A percentile compares a stretch with the other conserved stretches of the same genome.
These are phyloP conservation scores for Pectinophora gossypiella DNA, from an alignment of 1,140 invertebrate species.

Conservation along the genomic window DNA sequence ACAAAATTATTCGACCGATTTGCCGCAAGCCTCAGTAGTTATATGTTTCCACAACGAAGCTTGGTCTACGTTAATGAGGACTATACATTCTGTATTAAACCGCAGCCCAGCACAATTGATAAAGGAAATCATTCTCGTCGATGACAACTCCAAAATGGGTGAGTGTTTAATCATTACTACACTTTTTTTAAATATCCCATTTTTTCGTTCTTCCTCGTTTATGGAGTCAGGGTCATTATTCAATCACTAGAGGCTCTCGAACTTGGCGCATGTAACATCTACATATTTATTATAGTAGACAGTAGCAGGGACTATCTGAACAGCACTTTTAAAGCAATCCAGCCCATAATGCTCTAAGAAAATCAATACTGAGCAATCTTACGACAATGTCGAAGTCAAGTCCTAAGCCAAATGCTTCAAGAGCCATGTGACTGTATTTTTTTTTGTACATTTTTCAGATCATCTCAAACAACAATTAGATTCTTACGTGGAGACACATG, in stretches of 20 bases:
- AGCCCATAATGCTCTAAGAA: no score
- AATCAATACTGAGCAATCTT: no score
- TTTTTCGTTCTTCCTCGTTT: no score
- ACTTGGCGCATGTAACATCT: no score
- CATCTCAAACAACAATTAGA: constrained; percentile 27
- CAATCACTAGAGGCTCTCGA: no score
- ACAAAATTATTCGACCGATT: constrained; percentile 23
- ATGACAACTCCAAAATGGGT: constrained; percentile 88
- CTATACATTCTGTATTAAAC: constrained; percentile 84
- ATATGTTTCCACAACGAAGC: constrained; percentile 92
- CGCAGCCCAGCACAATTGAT: constrained; percentile 83
- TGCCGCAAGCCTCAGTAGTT: constrained; percentile 81
- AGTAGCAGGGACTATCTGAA: no score
- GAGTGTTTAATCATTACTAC: constrained; percentile 25
- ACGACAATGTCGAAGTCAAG: no score
- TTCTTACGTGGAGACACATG: constrained; percentile 17
- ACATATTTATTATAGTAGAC: no score
- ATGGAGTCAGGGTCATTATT: no score
- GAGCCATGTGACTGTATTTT: not conserved
- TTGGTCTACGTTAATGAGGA: constrained; percentile 85
- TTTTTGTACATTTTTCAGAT: constrained; percentile 12
- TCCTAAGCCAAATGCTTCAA: no score
- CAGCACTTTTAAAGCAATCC: no score
- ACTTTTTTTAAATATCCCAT: no score
- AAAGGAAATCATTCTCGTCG: constrained; percentile 90